Base-by-base conservation (phyloP, 2,797 vertebrate species). In the Eulemur coronatus region DNA sequence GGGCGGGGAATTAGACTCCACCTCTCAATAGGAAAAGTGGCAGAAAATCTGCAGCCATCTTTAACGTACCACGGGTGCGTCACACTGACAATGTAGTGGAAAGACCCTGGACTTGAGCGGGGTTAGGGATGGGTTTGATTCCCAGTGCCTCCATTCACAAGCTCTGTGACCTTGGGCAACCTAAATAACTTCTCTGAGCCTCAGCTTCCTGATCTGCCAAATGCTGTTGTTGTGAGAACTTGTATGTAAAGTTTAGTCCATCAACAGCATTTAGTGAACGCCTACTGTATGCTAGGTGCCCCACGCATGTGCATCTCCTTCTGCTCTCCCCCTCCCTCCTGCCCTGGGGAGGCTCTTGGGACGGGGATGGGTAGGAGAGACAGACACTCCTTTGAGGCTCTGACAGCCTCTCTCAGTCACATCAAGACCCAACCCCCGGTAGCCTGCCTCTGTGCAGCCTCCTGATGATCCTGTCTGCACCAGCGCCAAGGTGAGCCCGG, bases 401-500 rank as follows among this genome's bases (percentile, higher is more conserved):
- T 1, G 4, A 65, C 24, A 84, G 80, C 80, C n/a, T 88, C 41
- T 72, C n/a, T 14, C 2, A 3, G 76, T 78, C 81, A 41, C 70
- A 24, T 63, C 73, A 38, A 30, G 81, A 72, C 35, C 28, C n/a
- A 28, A 8, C 61, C 33, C 6, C 1, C 43, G 43, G 76, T 78
- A 88, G 38, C 89, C 84, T 30, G 28, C 52, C 59, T 50, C 90
- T 46, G 0, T 3, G 88, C 69, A 65, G 63, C 63, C 61, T 87
- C 38, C 72, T 12, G 38, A 22, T 18, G 63, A 69, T 43, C 82
- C 70, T 33, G n/a, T 89, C 92, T 91, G 69, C n/a, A 22, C 59
- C 35, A 7, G 26, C 0, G 26, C 97, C 97, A 96, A 97, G 97
- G 69, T 85, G 63, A 97, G 95, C 97, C 97, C 97, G 84, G 75